Evolutionary conservation across 1,140 invertebrate genomes (phyloP).

Genomic region (Archegozetes longisetosus): DNA sequence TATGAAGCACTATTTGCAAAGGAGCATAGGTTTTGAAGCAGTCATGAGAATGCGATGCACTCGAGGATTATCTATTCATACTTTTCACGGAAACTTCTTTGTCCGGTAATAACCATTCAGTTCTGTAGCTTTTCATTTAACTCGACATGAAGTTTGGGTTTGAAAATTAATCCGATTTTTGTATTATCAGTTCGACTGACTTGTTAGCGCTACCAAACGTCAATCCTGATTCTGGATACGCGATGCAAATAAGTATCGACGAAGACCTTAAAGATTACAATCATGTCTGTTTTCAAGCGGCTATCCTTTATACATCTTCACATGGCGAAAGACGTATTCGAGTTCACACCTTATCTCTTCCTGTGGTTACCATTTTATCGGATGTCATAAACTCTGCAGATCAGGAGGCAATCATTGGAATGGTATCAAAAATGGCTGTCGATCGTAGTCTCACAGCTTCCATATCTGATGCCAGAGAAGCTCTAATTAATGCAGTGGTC

Average conservation of each 20-base stretch:
- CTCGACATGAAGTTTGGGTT: too few relatives aligned
- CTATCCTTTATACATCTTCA: conserved; percentile 90
- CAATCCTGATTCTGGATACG: conserved; percentile 94
- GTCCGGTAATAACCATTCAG: conserved; percentile 41
- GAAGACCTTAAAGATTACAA: conserved; percentile 71
- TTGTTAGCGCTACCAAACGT: conserved; percentile 89
- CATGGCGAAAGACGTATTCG: conserved; percentile 93
- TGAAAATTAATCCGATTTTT: neutral
- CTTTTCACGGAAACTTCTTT: conserved; percentile 99
- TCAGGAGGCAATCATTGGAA: conserved; percentile 77
- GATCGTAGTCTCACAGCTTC: conserved; percentile 72
- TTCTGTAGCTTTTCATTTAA: neutral
- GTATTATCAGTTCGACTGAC: conserved; percentile 54
- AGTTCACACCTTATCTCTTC: conserved; percentile 90
- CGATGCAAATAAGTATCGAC: conserved; percentile 90
- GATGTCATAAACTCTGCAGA: conserved; percentile 86
- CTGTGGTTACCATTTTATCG: conserved; percentile 60
- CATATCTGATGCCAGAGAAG: conserved; percentile 81
- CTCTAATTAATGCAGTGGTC: conserved; percentile 82
- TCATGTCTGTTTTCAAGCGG: conserved; percentile 91
- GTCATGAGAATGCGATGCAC: conserved; percentile 95
- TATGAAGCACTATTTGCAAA: conserved; percentile 72
- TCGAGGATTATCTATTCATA: conserved; percentile 69
- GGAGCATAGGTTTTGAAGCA: conserved; percentile 97
- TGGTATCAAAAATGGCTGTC: conserved; percentile 92